Conservation (phyloP, 2,113 vertebrate genomes). For the Phrynosoma blainvillii region DNA sequence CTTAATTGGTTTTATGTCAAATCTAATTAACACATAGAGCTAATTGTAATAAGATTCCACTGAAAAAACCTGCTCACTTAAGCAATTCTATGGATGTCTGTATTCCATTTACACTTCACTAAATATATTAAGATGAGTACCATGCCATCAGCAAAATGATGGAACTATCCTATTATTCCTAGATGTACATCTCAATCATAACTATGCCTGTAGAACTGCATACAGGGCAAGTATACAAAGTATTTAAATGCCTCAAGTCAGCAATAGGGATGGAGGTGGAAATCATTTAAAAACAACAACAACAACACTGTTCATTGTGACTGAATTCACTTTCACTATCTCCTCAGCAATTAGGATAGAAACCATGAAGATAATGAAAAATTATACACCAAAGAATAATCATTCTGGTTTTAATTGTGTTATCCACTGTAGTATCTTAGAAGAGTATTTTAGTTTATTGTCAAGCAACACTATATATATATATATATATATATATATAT, state of each 20-base stretch:
- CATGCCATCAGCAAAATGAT: neutral
- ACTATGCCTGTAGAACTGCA: neutral
- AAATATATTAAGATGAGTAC: neutral
- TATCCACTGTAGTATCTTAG: constrained; percentile 3
- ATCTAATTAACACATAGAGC: neutral
- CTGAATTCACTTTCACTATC: neutral
- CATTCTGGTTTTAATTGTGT: neutral
- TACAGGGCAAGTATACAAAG: neutral
- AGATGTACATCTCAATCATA: neutral
- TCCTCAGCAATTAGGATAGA: neutral
- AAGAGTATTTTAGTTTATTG: neutral
- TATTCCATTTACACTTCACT: neutral
- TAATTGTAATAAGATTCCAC: neutral
- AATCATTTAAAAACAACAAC: neutral
- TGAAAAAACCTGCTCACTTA: neutral
- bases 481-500: no score
- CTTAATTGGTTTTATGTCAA: neutral
- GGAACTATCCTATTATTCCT: neutral
- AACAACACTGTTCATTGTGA: neutral
- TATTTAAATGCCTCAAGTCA: neutral
- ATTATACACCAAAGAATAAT: neutral
- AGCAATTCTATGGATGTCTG: neutral
- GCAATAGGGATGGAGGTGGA: no score
- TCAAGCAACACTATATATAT: neutral
- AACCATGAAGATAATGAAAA: neutral